Evolutionary conservation across 2,113 vertebrate species (phyloP).

Genomic region (Elachura formosa): DNA sequence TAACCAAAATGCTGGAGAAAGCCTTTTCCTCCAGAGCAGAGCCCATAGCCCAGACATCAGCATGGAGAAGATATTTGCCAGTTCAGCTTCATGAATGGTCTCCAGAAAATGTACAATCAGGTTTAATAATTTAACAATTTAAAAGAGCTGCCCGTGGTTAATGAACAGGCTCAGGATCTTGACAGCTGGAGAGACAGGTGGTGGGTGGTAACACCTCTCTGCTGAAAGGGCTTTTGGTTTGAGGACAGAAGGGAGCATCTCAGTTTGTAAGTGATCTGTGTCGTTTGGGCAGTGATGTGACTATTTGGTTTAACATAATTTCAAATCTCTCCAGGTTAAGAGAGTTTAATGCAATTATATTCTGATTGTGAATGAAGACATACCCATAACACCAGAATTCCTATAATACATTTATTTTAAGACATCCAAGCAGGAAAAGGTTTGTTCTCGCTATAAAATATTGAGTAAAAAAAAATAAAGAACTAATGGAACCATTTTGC

Average conservation of each 20-base stretch:
- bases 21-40: neutral
- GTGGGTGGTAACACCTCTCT: neutral
- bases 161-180: neutral
- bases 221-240: neutral
- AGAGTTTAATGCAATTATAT: neutral
- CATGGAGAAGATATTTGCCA: neutral
- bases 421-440: neutral
- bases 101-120: neutral
- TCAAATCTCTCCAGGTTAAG: neutral
- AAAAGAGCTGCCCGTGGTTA: neutral
- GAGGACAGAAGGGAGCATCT: neutral
- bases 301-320: neutral
- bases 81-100: neutral
- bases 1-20: neutral
- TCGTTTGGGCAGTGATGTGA: neutral
- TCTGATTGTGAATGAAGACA: neutral
- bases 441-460: neutral
- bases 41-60: neutral
- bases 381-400: neutral
- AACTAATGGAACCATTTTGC: neutral
- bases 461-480: neutral
- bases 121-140: neutral
- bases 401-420: neutral
- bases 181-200: constrained; percentile 7
- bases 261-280: neutral